Evolutionary conservation across 2,888 invertebrate genomes (phyloP).

Genomic region (Caenorhabditis sinica): DNA sequence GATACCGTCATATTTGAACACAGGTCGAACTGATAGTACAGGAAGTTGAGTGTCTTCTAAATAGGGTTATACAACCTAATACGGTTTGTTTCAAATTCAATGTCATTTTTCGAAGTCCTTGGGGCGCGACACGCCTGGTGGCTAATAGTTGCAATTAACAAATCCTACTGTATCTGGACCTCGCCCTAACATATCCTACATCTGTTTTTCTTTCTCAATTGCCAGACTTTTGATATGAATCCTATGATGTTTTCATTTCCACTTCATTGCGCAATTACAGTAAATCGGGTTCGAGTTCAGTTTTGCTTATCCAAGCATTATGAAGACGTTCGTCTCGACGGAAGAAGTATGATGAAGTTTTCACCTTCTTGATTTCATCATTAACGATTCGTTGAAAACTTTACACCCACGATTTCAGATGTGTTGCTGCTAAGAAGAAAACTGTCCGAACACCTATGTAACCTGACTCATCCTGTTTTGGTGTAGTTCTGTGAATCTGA

Average conservation of each 20-base stretch:
- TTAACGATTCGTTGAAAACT: constrained; percentile 20
- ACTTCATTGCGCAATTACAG: constrained; percentile 46
- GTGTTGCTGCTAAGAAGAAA: neutral
- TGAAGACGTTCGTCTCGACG: constrained; percentile 52
- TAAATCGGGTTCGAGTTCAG: constrained; percentile 48
- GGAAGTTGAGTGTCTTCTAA: constrained; percentile 2
- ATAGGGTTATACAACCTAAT: neutral
- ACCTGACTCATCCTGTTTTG: constrained; percentile 50
- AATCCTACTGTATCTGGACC: neutral
- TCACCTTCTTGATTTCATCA: constrained; percentile 6
- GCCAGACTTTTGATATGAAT: constrained; percentile 20
- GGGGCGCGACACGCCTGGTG: neutral
- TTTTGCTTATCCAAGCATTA: constrained; percentile 49
- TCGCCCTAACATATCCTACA: constrained; percentile 18
- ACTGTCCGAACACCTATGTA: constrained; percentile 38
- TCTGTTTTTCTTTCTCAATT: constrained; percentile 5
- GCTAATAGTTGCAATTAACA: constrained; percentile 37
- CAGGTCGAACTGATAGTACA: constrained; percentile 18
- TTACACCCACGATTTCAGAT: constrained; percentile 26
- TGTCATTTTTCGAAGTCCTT: neutral
- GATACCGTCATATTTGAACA: constrained; percentile 11
- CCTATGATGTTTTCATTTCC: constrained; percentile 34
- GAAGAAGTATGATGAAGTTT: constrained; percentile 10
- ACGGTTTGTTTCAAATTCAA: constrained; percentile 3
- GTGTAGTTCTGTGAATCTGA: constrained; percentile 24